Evolutionary conservation across 1,140 invertebrate genomes (phyloP).

Genomic region (Diachasma alloeum): DNA sequence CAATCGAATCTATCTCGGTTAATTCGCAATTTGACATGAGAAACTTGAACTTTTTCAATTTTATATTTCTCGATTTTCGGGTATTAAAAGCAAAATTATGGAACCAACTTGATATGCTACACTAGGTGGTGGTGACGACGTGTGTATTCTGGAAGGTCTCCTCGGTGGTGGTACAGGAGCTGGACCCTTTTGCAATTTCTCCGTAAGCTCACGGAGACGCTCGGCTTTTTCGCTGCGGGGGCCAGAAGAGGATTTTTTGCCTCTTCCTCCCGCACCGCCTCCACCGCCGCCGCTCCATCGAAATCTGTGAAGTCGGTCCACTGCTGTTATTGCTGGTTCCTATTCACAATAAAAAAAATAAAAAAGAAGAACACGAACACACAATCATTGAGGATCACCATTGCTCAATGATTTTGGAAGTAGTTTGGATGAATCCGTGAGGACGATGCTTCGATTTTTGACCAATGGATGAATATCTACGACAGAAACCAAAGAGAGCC

Average conservation of each 20-base stretch:
- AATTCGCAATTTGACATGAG: too few relatives aligned
- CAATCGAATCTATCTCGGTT: too few relatives aligned
- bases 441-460: background rate
- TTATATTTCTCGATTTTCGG: too few relatives aligned
- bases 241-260: conserved; percentile 58
- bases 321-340: conserved; percentile 64
- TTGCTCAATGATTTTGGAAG: background rate
- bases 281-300: conserved; percentile 74
- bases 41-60: too few relatives aligned
- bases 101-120: background rate
- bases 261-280: conserved; percentile 52
- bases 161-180: conserved; percentile 56
- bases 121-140: conserved; percentile 54
- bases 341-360: conserved; percentile 19
- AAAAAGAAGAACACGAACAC: background rate
- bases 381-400: background rate
- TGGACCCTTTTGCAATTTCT: conserved; percentile 70
- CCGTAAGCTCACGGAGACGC: conserved; percentile 78
- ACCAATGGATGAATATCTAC: conserved; percentile 3
- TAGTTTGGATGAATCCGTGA: background rate
- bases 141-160: conserved; percentile 54
- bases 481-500: background rate
- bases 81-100: background rate
- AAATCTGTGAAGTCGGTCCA: conserved; percentile 81
- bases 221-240: conserved; percentile 73